Conservation (phyloP, 2,113 vertebrate species). For the Megaceryle maxima region DNA sequence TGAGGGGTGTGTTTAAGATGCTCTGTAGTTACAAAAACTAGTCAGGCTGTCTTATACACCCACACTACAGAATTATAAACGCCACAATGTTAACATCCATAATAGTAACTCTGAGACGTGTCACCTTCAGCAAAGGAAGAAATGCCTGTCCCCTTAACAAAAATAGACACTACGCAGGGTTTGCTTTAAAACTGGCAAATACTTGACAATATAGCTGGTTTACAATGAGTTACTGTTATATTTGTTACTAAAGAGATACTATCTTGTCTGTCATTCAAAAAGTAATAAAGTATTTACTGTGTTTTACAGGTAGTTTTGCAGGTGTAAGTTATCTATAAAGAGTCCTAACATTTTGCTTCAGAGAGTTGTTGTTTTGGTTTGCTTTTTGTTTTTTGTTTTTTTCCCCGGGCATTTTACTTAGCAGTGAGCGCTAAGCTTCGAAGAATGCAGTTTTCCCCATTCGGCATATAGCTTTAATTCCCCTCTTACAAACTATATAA, state of each 20-base stretch:
- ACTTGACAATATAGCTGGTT: neutral
- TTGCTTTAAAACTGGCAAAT: neutral
- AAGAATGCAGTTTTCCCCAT: neutral
- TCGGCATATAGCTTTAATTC: neutral
- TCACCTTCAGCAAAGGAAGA: neutral
- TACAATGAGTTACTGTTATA: neutral
- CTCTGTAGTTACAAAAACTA: neutral
- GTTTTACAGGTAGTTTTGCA: neutral
- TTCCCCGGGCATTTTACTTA: neutral
- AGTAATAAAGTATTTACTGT: neutral
- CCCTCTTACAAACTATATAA: neutral
- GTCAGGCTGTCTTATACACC: neutral
- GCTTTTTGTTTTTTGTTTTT: too few relatives aligned
- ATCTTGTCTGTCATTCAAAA: neutral
- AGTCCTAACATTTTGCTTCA: neutral
- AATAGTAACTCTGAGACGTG: neutral
- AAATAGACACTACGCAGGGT: neutral
- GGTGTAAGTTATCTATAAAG: neutral
- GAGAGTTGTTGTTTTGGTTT: neutral
- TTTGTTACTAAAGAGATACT: neutral
- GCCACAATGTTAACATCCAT: neutral
- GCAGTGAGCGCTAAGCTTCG: neutral
- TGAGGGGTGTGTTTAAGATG: neutral
- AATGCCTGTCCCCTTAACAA: neutral
- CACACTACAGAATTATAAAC: neutral